These are phyloP conservation scores for Stenoptilia bipunctidactyla DNA, from an alignment of 2,888 invertebrate species.

Conservation along the genomic window DNA sequence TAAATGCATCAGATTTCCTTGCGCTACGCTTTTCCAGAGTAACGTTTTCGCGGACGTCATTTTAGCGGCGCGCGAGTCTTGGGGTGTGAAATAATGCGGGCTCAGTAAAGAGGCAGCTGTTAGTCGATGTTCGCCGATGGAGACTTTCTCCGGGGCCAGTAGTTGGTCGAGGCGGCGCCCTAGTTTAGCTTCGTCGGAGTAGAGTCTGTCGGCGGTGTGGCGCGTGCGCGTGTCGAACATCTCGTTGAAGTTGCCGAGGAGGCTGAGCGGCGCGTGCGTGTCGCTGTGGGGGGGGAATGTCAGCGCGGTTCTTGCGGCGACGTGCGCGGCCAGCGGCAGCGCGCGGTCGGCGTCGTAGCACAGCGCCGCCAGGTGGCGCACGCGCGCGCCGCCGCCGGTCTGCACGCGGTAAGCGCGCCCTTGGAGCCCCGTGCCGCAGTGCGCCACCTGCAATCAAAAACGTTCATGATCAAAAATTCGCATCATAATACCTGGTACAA, in stretches of 20 bases:
- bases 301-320: conserved; percentile 26
- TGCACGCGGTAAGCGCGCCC: conserved; percentile 48
- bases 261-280: conserved; percentile 32
- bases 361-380: conserved; percentile 37
- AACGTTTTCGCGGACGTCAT: conserved; percentile 46
- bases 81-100: conserved; percentile 42
- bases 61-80: conserved; percentile 39
- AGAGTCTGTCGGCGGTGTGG: conserved; percentile 43
- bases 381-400: conserved; percentile 19
- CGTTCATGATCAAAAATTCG: too few relatives aligned
- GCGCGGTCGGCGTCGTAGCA: conserved; percentile 52
- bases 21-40: conserved; percentile 45
- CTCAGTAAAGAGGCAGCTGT: conserved; percentile 35
- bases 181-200: conserved; percentile 39
- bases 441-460: conserved; percentile 35
- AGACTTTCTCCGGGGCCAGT: conserved; percentile 31
- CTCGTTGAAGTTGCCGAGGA: conserved; percentile 59
- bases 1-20: conserved; percentile 41
- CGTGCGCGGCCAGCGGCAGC: conserved; percentile 24
- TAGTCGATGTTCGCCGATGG: conserved; percentile 41
- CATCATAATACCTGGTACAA: too few relatives aligned
- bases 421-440: conserved; percentile 40
- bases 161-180: conserved; percentile 40
- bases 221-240: conserved; percentile 54
- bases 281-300: conserved; percentile 32